phyloP scores from a whole-genome alignment of 1,140 invertebrate genomes.

The Arctopsyche grandis region DNA sequence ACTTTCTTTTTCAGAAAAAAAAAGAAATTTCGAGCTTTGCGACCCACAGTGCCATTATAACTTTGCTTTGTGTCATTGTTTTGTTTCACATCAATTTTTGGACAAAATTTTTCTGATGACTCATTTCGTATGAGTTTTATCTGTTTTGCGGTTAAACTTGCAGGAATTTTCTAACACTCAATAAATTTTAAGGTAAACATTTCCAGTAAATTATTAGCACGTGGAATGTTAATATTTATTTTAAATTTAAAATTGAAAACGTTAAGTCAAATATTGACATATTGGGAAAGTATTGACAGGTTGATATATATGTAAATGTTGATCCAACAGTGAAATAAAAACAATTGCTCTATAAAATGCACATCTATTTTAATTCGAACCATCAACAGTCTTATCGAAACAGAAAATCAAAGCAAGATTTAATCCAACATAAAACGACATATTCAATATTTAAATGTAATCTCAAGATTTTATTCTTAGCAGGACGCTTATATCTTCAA shows the following conservation, averaged over 20 bases:
- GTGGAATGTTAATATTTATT: slow-evolving; percentile 9
- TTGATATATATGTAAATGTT: neutral
- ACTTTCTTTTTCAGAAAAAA: neutral
- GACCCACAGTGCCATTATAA: slow-evolving; percentile 17
- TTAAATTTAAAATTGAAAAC: slow-evolving; percentile 14
- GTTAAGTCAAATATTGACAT: slow-evolving; percentile 6
- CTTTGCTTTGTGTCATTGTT: slow-evolving; percentile 1
- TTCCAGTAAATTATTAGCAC: neutral
- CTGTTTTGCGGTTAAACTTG: neutral
- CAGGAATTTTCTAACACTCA: neutral
- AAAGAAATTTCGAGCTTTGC: neutral
- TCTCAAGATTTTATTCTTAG: no score
- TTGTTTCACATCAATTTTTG: neutral
- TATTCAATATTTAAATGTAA: no score
- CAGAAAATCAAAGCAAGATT: no score
- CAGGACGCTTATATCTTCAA: no score
- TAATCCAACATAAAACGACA: no score
- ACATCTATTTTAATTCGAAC: no score
- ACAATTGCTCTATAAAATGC: no score
- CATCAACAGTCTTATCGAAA: no score
- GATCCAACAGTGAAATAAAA: neutral
- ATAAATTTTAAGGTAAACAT: no score
- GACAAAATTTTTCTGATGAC: neutral
- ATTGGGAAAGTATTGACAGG: slow-evolving; percentile 9
- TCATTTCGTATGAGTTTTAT: neutral